These are phyloP conservation scores for Tetraneura akinire DNA, from an alignment of 1,140 invertebrate genomes.

Conservation along the genomic window DNA sequence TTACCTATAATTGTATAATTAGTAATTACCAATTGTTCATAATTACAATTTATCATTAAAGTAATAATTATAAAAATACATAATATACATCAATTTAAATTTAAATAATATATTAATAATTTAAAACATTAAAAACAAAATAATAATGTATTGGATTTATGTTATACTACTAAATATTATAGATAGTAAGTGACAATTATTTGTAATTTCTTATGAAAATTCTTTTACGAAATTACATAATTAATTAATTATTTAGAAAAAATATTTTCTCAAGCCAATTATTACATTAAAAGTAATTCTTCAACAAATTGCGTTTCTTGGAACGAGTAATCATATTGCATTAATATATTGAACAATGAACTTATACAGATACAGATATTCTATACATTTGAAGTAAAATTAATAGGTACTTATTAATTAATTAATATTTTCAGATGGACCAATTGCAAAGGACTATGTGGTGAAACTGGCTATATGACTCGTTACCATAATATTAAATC, in stretches of 20 bases:
- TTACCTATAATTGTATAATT: no score
- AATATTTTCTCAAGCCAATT: neutral
- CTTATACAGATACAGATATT: no score
- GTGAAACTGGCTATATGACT: constrained; percentile 14
- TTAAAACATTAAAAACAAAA: no score
- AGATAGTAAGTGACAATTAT: neutral
- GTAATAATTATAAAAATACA: no score
- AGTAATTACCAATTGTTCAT: no score
- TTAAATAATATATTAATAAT: no score
- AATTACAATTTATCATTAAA: no score
- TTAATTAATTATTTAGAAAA: neutral
- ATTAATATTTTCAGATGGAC: constrained; percentile 7
- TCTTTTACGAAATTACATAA: no score
- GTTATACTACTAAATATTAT: neutral
- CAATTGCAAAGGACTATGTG: neutral
- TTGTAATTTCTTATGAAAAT: no score
- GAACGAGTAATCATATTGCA: neutral
- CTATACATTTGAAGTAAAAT: neutral
- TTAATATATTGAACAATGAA: no score
- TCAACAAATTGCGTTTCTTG: neutral
- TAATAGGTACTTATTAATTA: no score
- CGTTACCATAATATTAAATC: neutral
- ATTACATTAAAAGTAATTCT: neutral
- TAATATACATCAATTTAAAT: no score
- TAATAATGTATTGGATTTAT: neutral